phyloP scores from a whole-genome alignment of 2,888 invertebrate genomes.

The Agrotis clavis region DNA sequence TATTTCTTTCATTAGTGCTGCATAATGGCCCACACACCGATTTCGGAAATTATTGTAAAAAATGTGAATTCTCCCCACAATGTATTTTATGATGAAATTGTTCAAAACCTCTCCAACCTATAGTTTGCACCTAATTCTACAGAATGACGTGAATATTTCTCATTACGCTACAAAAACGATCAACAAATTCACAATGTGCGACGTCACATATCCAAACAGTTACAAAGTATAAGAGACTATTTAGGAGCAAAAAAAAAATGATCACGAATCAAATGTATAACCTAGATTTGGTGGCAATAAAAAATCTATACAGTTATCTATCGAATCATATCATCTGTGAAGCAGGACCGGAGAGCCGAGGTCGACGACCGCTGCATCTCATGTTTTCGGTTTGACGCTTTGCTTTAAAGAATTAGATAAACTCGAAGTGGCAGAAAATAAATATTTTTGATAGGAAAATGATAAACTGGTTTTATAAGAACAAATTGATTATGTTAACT shows the following conservation, averaged over 20 bases:
- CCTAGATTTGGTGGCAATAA: conserved; percentile 82
- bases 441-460: conserved; percentile 44
- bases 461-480: conserved; percentile 41
- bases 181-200: conserved; percentile 48
- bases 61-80: conserved; percentile 1
- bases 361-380: conserved; percentile 80
- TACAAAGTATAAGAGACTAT: conserved; percentile 65
- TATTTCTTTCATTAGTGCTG: conserved; percentile 40
- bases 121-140: conserved; percentile 49
- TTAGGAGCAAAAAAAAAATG: conserved; percentile 67
- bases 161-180: conserved; percentile 48
- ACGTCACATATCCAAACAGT: conserved; percentile 69
- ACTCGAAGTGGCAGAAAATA: conserved; percentile 70
- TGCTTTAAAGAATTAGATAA: conserved; percentile 76
- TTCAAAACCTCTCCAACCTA: conserved; percentile 15
- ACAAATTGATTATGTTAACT: conserved; percentile 38
- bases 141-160: conserved; percentile 61
- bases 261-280: conserved; percentile 84
- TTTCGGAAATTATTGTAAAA: conserved; percentile 32
- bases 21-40: conserved; percentile 17
- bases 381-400: conserved; percentile 77
- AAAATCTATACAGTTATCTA: conserved; percentile 89
- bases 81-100: conserved; percentile 12
- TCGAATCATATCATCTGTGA: conserved; percentile 86
- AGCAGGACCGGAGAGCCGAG: conserved; percentile 79